These are phyloP conservation scores for Pheosia tremula DNA, from an alignment of 2,888 invertebrate species.

Conservation along the genomic window DNA sequence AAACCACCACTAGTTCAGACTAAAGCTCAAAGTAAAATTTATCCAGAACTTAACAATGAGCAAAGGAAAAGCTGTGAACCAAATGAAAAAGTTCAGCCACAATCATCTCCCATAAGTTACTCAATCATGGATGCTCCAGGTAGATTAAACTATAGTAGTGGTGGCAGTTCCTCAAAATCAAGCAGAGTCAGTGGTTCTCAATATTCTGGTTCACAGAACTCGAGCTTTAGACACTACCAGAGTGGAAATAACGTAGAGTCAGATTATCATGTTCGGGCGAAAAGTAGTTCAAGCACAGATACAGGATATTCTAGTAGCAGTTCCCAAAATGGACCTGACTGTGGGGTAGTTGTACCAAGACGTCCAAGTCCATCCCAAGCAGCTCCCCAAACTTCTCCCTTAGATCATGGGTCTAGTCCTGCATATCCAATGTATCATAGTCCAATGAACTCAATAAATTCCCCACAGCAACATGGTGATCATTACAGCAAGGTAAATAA, in stretches of 20 bases:
- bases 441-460: slow-evolving; percentile 90
- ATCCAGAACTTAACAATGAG: slow-evolving; percentile 86
- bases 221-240: slow-evolving; percentile 87
- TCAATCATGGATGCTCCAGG: slow-evolving; percentile 89
- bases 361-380: slow-evolving; percentile 88
- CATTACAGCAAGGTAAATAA: slow-evolving; percentile 77
- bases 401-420: slow-evolving; percentile 90
- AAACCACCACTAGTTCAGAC: slow-evolving; percentile 87
- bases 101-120: slow-evolving; percentile 90
- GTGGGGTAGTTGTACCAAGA: slow-evolving; percentile 86
- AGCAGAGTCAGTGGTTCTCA: slow-evolving; percentile 79
- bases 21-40: slow-evolving; percentile 91
- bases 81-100: slow-evolving; percentile 81
- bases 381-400: slow-evolving; percentile 89
- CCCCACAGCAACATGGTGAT: slow-evolving; percentile 88
- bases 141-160: slow-evolving; percentile 85
- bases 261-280: slow-evolving; percentile 86
- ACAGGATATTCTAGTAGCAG: slow-evolving; percentile 86
- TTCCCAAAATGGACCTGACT: slow-evolving; percentile 87
- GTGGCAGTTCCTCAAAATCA: slow-evolving; percentile 78
- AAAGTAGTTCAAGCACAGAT: slow-evolving; percentile 86
- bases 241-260: slow-evolving; percentile 84
- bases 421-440: slow-evolving; percentile 94
- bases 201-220: slow-evolving; percentile 78
- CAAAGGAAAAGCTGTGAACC: slow-evolving; percentile 83